These are phyloP conservation scores for Agapornis roseicollis DNA, from an alignment of 2,113 vertebrate genomes.

Conservation along the genomic window DNA sequence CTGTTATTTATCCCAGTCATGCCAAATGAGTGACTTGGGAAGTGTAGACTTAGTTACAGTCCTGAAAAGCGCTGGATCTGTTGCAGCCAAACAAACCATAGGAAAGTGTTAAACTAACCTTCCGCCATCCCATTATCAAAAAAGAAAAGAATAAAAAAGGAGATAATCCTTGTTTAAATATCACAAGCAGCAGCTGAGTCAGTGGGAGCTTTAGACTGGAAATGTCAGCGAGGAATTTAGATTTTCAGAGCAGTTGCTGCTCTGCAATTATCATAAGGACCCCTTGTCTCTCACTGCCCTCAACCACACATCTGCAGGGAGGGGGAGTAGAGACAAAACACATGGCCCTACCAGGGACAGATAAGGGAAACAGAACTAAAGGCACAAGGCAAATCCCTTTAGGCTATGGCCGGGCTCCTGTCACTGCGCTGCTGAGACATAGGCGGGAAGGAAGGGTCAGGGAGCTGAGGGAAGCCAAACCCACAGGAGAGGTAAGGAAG, in stretches of 20 bases:
- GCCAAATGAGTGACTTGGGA: not conserved
- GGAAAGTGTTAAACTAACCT: conserved; percentile 71
- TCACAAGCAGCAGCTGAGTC: conserved; percentile 65
- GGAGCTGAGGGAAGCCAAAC: not conserved
- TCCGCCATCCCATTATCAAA: conserved; percentile 46
- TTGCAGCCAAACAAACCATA: not conserved
- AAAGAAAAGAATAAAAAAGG: conserved; percentile 61
- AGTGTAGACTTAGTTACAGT: not conserved
- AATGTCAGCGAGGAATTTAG: conserved; percentile 82
- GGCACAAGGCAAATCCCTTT: not conserved
- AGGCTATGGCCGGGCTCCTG: not conserved
- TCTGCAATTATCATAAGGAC: conserved; percentile 67
- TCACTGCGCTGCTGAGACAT: not conserved
- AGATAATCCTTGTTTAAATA: conserved; percentile 77
- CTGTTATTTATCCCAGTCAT: not conserved
- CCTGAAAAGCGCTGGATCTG: not conserved
- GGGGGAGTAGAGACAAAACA: not conserved
- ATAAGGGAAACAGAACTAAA: not conserved
- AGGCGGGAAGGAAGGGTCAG: not conserved
- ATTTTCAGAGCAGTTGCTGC: conserved; percentile 60
- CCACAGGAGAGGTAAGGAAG: not conserved
- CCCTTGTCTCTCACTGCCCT: not conserved
- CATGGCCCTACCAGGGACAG: not conserved
- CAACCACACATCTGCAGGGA: not conserved
- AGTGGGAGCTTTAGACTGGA: conserved; percentile 60